Percentiles rank a stretch among this genome's conserved stretches.
Conservation (phyloP, 2,113 vertebrate species). For the Bos taurus region DNA sequence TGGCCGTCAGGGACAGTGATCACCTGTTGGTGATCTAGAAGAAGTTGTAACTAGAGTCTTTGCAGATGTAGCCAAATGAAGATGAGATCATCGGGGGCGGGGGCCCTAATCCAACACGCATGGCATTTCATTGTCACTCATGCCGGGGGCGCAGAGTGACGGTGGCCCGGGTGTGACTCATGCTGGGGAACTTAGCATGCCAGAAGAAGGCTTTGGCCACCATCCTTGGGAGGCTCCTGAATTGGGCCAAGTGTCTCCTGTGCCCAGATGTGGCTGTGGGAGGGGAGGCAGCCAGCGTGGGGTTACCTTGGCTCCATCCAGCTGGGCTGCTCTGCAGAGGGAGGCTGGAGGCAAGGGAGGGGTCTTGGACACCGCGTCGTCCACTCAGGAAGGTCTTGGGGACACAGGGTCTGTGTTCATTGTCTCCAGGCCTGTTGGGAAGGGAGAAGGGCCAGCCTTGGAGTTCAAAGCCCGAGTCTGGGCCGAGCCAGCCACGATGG, state of each 20-base stretch:
- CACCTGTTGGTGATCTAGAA: not conserved
- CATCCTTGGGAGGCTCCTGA: not conserved
- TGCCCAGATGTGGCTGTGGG: not conserved
- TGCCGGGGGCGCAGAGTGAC: not conserved
- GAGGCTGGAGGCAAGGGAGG: not conserved
- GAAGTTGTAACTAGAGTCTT: not conserved
- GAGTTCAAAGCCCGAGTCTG: not conserved
- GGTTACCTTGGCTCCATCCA: not conserved
- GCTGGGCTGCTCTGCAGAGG: not conserved
- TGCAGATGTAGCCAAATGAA: not conserved
- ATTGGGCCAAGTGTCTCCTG: not conserved
- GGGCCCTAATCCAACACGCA: accelerated
- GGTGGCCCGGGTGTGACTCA: not conserved
- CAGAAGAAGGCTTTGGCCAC: not conserved
- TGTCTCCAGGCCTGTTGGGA: not conserved
- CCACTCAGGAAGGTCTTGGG: not conserved
- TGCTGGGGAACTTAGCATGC: no score
- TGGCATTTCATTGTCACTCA: not conserved
- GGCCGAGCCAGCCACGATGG: accelerated
- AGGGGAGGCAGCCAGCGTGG: not conserved
- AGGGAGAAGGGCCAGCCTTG: no score
- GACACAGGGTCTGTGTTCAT: not conserved
- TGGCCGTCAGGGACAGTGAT: not conserved
- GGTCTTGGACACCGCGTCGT: not conserved
- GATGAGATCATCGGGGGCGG: not conserved